Evolutionary conservation across 2,888 invertebrate genomes (phyloP), one percentile per base, ranked within the genome.

Genomic region (Oxytorus armatus): DNA sequence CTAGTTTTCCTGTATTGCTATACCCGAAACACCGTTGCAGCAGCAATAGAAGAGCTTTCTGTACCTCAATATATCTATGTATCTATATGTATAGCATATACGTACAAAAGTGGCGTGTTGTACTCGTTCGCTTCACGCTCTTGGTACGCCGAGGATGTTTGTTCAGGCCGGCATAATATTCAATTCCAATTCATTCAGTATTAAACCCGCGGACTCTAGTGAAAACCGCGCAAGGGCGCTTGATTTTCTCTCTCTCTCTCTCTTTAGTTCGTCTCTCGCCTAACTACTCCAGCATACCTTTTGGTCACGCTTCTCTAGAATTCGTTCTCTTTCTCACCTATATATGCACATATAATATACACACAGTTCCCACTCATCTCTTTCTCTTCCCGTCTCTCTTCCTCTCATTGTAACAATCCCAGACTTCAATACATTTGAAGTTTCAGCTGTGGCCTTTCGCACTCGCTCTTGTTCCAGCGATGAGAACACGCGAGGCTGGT

Each of bases 111-210:
- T 77, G 73, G 63, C 57, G 74, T 65, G 74, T 81, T 81, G 77
- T 77, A 74, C 73, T 81, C 80, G 74, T 81, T 81, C 65, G 77
- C 63, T 81, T 77, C 77, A 77, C 80, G 80, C 74, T 81, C 69
- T 78, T 76, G 75, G 59, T 84, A 79, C 73, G 82, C 83, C 65
- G 79, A 73, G 83, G 80, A 84, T 83, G 89, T 91, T 91, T 91
- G 88, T 88, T 89, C 88, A 90, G 88, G 89, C 87, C 89, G 87
- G 88, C 88, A 89, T 90, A 91, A 91, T 89, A 91, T 90, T 91
- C 90, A 90, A 91, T 91, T 90, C 88, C 88, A 89, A 91, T 91
- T 90, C 90, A 87, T 90, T 85, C 88, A 86, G 86, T 87, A 89
- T 89, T 89, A 90, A 89, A 87, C 86, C 83, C 75, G 72, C 70